Conservation (phyloP, 2,888 invertebrate genomes). For the Abrostola triplasia region DNA sequence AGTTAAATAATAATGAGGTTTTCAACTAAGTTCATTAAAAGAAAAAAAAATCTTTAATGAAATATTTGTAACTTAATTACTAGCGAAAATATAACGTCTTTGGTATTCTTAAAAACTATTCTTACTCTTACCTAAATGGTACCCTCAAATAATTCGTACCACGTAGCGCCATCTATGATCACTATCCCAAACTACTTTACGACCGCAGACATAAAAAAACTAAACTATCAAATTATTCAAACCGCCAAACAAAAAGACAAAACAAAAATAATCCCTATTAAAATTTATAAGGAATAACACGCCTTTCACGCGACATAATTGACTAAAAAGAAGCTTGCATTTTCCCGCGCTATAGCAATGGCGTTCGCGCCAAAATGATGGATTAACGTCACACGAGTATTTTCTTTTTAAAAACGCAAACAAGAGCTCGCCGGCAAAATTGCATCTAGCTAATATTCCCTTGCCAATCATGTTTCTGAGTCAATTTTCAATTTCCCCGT, state of each 20-base stretch:
- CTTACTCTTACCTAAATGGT: too few species aligned
- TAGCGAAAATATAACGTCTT: too few species aligned
- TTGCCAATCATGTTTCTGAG: slow-evolving; percentile 86
- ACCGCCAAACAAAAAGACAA: slow-evolving; percentile 14
- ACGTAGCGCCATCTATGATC: slow-evolving; percentile 53
- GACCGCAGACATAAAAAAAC: slow-evolving; percentile 9
- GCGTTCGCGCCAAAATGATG: slow-evolving; percentile 73
- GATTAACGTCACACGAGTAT: slow-evolving; percentile 83
- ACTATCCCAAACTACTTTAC: slow-evolving; percentile 31
- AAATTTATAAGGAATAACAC: slow-evolving; percentile 45
- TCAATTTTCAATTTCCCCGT: slow-evolving; percentile 87
- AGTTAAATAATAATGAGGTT: too few species aligned
- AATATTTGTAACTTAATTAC: not conserved
- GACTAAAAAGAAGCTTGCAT: slow-evolving; percentile 53
- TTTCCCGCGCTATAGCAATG: slow-evolving; percentile 56
- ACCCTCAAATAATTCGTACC: slow-evolving; percentile 7
- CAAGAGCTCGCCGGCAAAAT: slow-evolving; percentile 74
- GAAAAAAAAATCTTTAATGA: not conserved
- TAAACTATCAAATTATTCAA: slow-evolving; percentile 3
- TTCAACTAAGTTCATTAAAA: too few species aligned
- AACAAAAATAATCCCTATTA: slow-evolving; percentile 28
- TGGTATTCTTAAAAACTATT: too few species aligned
- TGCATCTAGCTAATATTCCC: slow-evolving; percentile 86
- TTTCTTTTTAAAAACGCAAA: slow-evolving; percentile 79
- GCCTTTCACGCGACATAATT: slow-evolving; percentile 47